Base-by-base conservation (phyloP, 2,113 vertebrate species). In the Neotoma lepida region DNA sequence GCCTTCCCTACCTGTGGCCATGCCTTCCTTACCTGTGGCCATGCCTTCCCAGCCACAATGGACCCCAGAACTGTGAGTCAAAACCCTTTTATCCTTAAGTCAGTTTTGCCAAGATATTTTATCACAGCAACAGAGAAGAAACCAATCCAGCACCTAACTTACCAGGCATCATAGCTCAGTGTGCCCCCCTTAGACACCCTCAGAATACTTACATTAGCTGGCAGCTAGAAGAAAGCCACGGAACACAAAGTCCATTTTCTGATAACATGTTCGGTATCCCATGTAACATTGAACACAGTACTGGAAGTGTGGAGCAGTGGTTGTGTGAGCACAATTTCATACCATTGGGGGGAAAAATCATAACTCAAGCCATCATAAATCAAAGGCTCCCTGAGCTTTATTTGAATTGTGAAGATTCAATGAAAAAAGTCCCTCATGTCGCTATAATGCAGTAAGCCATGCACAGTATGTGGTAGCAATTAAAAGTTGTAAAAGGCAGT, bases 401-500 rank as follows among this genome's bases (percentile, higher is more conserved):
- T 58, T 84, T 24, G n/a, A 78, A 91, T 44, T 68, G 39, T 46
- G 54, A 92, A 17, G 39, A 70, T 49, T 90, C 86, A 86, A 49
- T 90, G 44, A 58, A 64, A 94, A 92, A 63, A 64, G 2, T 73
- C 77, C 78, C 73, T 88, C 49, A 51, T 76, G 74, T 76, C 68
- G 41, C 73, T 17, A 41, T 58, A 88, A 17, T 58, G 49, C 30
- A 26, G 49, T 22, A 41, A 61, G 56, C 61, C 89, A 68, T 33
- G 13, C 49, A 15, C 80, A 64, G 86, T 86, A 68, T 58, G 9
- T 73, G 49, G 13, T 46, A 76, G 88, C n/a, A 80, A 64, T 95
- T 92, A 74, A 88, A 85, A 80, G 91, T 63, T 56, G 35, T 56
- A 28, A 87, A 73, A 84, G 81, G 39, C 78, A 68, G 51, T 77